Percentiles rank a stretch among this genome's conserved stretches.
Conservation (phyloP, 2,113 vertebrate genomes). For the Sula dactylatra region DNA sequence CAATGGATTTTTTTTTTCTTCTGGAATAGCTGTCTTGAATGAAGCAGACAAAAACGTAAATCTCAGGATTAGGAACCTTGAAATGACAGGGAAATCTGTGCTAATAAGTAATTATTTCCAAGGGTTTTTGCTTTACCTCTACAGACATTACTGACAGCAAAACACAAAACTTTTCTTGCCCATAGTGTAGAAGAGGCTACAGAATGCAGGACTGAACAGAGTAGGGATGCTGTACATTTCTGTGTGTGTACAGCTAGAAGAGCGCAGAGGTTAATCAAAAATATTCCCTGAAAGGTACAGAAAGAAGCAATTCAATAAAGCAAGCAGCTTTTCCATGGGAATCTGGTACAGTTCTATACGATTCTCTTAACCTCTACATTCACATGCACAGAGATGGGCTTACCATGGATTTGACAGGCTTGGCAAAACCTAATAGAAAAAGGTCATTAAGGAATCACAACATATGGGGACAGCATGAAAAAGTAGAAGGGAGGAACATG, state of each 20-base stretch:
- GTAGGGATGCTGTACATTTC: not conserved
- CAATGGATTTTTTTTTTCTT: not conserved
- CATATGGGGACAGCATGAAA: not conserved
- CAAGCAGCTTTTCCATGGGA: not conserved
- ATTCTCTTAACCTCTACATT: not conserved
- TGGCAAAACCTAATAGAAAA: not conserved
- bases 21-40: not conserved
- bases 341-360: not conserved
- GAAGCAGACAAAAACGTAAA: not conserved
- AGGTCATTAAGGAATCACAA: not conserved
- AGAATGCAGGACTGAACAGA: not conserved
- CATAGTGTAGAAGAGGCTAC: not conserved
- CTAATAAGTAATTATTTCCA: not conserved
- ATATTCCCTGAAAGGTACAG: not conserved
- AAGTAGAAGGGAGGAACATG: not conserved
- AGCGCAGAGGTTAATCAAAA: not conserved
- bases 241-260: not conserved
- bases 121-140: conserved; percentile 8
- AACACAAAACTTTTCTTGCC: conserved; percentile 12
- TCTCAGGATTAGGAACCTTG: not conserved
- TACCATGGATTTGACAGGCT: not conserved
- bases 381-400: not conserved
- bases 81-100: not conserved
- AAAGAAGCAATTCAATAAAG: conserved; percentile 10
- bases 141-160: conserved; percentile 2